Evolutionary conservation across 2,797 vertebrate genomes (phyloP).

Genomic region (Gila robusta): DNA sequence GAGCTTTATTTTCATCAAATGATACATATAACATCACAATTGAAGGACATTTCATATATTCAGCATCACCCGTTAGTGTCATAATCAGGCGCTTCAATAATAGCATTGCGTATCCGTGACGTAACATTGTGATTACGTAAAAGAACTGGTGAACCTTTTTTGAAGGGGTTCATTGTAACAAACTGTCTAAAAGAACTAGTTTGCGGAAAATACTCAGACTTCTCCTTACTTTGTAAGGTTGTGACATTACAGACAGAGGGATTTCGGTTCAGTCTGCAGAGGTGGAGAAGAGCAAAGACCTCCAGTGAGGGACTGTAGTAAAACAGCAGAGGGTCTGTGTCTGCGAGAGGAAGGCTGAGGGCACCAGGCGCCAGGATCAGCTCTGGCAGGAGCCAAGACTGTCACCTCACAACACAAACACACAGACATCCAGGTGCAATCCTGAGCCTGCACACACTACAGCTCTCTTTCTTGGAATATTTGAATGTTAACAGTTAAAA

Average conservation of each 20-base stretch:
- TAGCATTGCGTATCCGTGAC: too few species aligned
- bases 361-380: constrained; percentile 71
- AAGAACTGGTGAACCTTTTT: neutral
- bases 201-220: neutral
- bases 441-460: constrained; percentile 59
- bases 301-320: neutral
- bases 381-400: constrained; percentile 60
- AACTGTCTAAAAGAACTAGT: neutral
- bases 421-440: constrained; percentile 65
- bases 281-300: neutral
- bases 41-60: too few species aligned
- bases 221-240: neutral
- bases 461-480: neutral
- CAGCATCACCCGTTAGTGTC: too few species aligned
- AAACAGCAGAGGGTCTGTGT: constrained; percentile 54
- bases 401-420: constrained; percentile 73
- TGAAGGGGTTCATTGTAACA: neutral
- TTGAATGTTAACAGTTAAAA: neutral
- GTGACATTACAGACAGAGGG: neutral
- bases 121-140: too few species aligned
- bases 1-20: too few species aligned
- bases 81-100: too few species aligned
- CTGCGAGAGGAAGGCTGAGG: constrained; percentile 46
- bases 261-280: neutral
- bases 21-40: too few species aligned